Base-by-base conservation (phyloP, 1,140 invertebrate genomes). In the Phymastichus coffea region DNA sequence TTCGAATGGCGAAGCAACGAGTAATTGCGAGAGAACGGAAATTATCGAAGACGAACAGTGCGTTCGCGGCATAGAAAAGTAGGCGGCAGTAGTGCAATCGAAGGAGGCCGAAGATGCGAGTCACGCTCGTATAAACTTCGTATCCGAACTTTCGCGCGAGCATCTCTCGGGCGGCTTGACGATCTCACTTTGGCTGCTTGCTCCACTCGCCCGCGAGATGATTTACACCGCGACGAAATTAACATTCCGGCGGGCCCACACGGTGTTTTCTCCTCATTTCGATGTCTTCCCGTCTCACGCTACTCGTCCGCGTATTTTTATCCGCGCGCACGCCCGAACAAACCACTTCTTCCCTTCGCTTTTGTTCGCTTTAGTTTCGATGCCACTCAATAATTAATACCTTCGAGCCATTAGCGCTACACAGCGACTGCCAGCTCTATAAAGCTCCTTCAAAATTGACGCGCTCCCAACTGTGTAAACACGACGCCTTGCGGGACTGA, bases 161-260 rank as follows among this genome's bases (percentile, higher is more conserved):
- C n/a, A n/a, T n/a, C n/a, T n/a, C n/a, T n/a, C n/a, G n/a, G n/a
- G n/a, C n/a, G n/a, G n/a, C n/a, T n/a, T n/a, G n/a, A n/a, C n/a
- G n/a, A n/a, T n/a, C n/a, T n/a, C n/a, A n/a, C n/a, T n/a, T n/a
- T n/a, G n/a, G n/a, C n/a, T n/a, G n/a, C n/a, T n/a, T n/a, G n/a
- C n/a, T n/a, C n/a, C 28, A 12, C 28, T 33, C 12, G 28, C 6
- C 6, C 28, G 38, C 19, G 55, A 66, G 63, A 69, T 70, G 67
- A 69, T 70, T 69, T 70, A 69, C 66, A 57, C 65, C 57, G 60
- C 64, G 64, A 70, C 64, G 65, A 70, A 69, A 70, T 70, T 69
- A 70, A 70, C 67, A 70, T 70, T 70, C 69, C 69, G 58, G 52
- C 53, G 63, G 63, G 61, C 49, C 49, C 63, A n/a, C n/a, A n/a